Evolutionary conservation across 2,797 vertebrate species (phyloP).

Genomic region (Octomys mimax): DNA sequence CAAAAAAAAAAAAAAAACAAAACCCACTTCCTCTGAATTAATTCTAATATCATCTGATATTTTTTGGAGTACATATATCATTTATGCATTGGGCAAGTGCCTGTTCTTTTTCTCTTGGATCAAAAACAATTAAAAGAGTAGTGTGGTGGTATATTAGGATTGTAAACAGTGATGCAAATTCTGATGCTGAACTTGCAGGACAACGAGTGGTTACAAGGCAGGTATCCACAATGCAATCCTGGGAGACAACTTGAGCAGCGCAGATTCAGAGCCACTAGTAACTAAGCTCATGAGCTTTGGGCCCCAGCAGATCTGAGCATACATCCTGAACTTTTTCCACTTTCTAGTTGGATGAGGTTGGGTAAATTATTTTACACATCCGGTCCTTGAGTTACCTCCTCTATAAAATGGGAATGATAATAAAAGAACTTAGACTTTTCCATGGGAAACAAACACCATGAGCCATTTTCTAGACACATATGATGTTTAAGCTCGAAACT

Average conservation of each 20-base stretch:
- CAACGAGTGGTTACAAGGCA: not conserved
- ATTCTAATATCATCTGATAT: constrained; percentile 37
- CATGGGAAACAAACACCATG: constrained; percentile 49
- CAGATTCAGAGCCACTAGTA: not conserved
- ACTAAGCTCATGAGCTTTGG: not conserved
- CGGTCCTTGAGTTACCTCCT: constrained; percentile 55
- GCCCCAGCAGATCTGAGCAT: constrained; percentile 19
- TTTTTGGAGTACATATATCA: constrained; percentile 27
- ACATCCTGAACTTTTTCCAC: not conserved
- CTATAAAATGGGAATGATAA: constrained; percentile 69
- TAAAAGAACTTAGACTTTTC: constrained; percentile 66
- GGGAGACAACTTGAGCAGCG: not conserved
- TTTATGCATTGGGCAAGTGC: constrained; percentile 20
- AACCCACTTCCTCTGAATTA: constrained; percentile 31
- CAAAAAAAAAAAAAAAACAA: too few relatives aligned
- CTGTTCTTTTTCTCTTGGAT: constrained; percentile 53
- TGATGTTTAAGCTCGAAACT: constrained; percentile 61
- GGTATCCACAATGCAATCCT: not conserved
- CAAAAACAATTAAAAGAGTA: constrained; percentile 30
- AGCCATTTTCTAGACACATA: constrained; percentile 57
- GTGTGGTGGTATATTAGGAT: not conserved
- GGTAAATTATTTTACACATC: constrained; percentile 54
- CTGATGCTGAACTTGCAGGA: constrained; percentile 20
- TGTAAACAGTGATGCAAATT: constrained; percentile 53
- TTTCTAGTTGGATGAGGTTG: not conserved